phyloP scores from a whole-genome alignment of 1,140 invertebrate genomes.

The Bombus picipes region DNA sequence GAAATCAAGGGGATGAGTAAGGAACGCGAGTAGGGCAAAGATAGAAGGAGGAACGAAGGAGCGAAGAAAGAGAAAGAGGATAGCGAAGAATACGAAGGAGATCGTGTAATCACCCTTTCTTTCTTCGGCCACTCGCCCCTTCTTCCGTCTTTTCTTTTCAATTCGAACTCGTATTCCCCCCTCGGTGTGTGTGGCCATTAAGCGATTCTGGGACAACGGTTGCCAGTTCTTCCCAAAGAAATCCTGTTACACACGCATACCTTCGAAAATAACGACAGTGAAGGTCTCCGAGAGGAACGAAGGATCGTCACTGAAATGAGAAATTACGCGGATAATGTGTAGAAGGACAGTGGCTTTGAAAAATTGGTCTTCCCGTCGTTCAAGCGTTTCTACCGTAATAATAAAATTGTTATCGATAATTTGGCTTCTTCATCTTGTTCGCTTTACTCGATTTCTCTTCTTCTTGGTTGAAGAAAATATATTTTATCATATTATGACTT shows the following conservation, averaged over 20 bases:
- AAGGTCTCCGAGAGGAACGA: neutral
- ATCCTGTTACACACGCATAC: neutral
- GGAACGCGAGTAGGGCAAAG: constrained; percentile 17
- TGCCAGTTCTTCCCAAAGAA: neutral
- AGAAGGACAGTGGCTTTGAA: neutral
- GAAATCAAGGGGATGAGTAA: constrained; percentile 31
- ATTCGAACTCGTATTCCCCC: constrained; percentile 24
- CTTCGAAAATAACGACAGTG: neutral
- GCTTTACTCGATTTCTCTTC: too few species aligned
- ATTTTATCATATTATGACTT: too few species aligned
- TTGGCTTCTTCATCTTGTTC: neutral
- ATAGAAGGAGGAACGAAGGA: neutral
- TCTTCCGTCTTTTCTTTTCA: constrained; percentile 24
- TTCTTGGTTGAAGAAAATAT: too few species aligned
- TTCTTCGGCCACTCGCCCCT: constrained; percentile 26
- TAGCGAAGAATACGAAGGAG: constrained; percentile 9
- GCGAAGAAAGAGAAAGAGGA: neutral
- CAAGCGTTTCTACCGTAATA: neutral
- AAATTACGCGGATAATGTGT: neutral
- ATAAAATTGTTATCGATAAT: neutral
- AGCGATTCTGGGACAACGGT: constrained; percentile 61
- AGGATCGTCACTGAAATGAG: neutral
- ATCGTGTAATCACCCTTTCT: constrained; percentile 41
- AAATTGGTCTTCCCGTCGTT: too few species aligned
- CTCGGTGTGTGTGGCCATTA: constrained; percentile 52